A percentile compares a stretch with the other conserved stretches of the same genome.
These are phyloP conservation scores for Mesocricetus auratus DNA, from an alignment of 2,113 vertebrate species.

Conservation along the genomic window DNA sequence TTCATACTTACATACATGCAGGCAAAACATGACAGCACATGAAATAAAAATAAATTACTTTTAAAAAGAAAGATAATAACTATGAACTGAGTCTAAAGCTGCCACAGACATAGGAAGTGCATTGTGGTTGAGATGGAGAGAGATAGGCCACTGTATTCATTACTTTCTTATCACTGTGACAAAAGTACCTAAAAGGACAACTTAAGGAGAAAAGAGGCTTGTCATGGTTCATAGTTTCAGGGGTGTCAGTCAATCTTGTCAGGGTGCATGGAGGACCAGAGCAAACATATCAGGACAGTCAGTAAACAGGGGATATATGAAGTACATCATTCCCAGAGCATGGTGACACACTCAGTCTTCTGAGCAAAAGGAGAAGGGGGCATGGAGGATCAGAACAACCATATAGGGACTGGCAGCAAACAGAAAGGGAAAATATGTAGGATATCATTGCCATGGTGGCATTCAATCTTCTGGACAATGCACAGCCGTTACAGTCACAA, in stretches of 20 bases:
- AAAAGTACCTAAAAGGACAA: not conserved
- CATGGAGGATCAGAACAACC: not conserved
- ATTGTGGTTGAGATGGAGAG: not conserved
- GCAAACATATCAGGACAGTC: not conserved
- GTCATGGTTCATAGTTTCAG: not conserved
- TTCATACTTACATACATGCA: no score
- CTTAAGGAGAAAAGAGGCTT: not conserved
- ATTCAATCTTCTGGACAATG: not conserved
- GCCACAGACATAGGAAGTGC: not conserved
- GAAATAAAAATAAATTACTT: no score
- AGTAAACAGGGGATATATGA: not conserved
- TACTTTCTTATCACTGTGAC: not conserved
- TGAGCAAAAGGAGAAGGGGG: no score
- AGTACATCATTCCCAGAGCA: no score
- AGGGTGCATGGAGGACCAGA: not conserved
- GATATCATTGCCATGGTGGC: not conserved
- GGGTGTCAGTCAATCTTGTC: not conserved
- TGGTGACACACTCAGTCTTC: not conserved
- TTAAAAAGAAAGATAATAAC: not conserved
- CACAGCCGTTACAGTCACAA: not conserved
- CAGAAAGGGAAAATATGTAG: not conserved
- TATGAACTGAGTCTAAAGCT: not conserved
- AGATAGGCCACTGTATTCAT: not conserved
- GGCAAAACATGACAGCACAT: no score
- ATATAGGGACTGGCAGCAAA: not conserved